phyloP scores from a whole-genome alignment of 1,140 invertebrate genomes.

The Nylanderia fulva region DNA sequence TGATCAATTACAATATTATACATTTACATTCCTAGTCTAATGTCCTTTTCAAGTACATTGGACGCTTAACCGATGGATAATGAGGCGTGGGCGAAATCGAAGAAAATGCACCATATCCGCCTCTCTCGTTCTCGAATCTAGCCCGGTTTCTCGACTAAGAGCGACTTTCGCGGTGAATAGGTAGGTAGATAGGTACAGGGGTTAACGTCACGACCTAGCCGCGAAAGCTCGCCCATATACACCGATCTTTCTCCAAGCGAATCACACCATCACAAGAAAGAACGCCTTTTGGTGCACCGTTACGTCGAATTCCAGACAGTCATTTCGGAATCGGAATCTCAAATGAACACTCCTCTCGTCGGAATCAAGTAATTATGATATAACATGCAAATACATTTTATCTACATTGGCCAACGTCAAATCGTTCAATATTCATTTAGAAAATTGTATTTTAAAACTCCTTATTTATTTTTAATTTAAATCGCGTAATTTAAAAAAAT shows the following conservation, averaged over 20 bases:
- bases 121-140: constrained; percentile 69
- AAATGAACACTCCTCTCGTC: background rate
- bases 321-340: constrained; percentile 63
- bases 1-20: no score
- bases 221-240: constrained; percentile 53
- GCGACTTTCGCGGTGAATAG: constrained; percentile 44
- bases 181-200: constrained; percentile 6
- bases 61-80: constrained; percentile 26
- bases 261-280: background rate
- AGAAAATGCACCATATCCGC: constrained; percentile 63
- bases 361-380: background rate
- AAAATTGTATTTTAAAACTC: background rate
- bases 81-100: constrained; percentile 16
- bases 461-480: background rate
- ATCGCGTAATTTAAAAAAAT: background rate
- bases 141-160: constrained; percentile 6
- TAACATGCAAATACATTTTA: constrained; percentile 4
- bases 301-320: constrained; percentile 75
- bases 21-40: background rate
- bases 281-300: constrained; percentile 77
- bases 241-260: constrained; percentile 52
- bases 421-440: background rate
- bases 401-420: background rate
- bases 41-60: constrained; percentile 20
- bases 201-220: constrained; percentile 50